phyloP scores from a whole-genome alignment of 2,113 vertebrate species.

The Clarias magur region DNA sequence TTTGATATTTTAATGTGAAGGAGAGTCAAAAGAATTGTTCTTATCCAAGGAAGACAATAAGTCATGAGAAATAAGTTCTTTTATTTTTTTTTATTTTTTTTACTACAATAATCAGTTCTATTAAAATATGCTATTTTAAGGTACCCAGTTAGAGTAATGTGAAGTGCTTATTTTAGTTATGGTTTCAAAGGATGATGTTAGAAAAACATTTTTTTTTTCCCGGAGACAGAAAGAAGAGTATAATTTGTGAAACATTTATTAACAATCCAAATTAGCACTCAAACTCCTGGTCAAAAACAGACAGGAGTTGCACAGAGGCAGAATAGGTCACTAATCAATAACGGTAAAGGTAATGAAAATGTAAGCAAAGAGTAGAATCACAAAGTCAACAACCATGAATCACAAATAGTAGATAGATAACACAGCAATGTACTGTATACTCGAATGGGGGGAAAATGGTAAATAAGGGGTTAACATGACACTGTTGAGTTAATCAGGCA shows the following conservation, averaged over 20 bases:
- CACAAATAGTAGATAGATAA: not conserved
- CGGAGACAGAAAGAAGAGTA: not conserved
- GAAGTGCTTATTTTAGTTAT: not conserved
- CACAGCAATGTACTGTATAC: not conserved
- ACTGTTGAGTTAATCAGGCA: not conserved
- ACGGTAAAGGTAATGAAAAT: not conserved
- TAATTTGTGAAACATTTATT: not conserved
- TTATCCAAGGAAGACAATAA: not conserved
- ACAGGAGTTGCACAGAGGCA: not conserved
- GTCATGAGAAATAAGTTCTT: not conserved
- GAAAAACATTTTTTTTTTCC: not conserved
- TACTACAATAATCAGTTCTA: not conserved
- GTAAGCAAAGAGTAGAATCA: not conserved
- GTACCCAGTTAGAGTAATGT: not conserved
- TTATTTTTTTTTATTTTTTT: not conserved
- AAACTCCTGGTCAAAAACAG: not conserved
- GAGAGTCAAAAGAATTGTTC: not conserved
- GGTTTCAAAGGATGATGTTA: not conserved
- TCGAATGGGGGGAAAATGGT: not conserved
- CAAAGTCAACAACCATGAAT: not conserved
- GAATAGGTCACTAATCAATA: too few species aligned
- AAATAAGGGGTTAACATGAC: not conserved
- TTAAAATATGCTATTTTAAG: not conserved
- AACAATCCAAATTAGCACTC: not conserved
- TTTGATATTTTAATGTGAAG: not conserved